Percentiles rank a stretch among this genome's conserved stretches.
Conservation (phyloP, 2,113 vertebrate species). For the Eulemur macaco region DNA sequence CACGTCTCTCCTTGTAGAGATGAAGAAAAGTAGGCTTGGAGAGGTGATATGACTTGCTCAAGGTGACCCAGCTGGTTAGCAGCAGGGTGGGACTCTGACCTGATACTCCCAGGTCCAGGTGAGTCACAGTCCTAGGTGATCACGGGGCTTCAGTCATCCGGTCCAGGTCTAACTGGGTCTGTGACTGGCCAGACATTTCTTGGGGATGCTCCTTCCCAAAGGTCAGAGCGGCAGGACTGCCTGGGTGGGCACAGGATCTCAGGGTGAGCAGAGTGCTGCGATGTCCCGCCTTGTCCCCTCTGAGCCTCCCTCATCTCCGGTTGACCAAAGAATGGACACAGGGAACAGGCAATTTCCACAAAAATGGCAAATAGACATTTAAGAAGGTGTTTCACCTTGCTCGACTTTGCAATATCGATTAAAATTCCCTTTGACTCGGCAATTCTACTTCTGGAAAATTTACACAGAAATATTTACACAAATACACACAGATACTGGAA, state of each 20-base stretch:
- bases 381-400: neutral
- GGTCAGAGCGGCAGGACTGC: neutral
- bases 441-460: slow-evolving; percentile 29
- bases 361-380: neutral
- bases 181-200: neutral
- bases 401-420: neutral
- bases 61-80: neutral
- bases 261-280: neutral
- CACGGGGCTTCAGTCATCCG: neutral
- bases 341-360: neutral
- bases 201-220: neutral
- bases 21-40: neutral
- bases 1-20: neutral
- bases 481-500: neutral
- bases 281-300: neutral
- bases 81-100: neutral
- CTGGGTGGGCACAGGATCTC: neutral
- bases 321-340: neutral
- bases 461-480: slow-evolving; percentile 33
- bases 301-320: neutral
- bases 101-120: neutral
- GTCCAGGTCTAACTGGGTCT: neutral
- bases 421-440: slow-evolving; percentile 9
- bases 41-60: neutral
- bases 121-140: neutral